Percentiles rank a stretch among this genome's conserved stretches.
These are phyloP conservation scores for Cyphomyrus plagiostoma DNA, from an alignment of 2,113 vertebrate genomes.

Conservation along the genomic window DNA sequence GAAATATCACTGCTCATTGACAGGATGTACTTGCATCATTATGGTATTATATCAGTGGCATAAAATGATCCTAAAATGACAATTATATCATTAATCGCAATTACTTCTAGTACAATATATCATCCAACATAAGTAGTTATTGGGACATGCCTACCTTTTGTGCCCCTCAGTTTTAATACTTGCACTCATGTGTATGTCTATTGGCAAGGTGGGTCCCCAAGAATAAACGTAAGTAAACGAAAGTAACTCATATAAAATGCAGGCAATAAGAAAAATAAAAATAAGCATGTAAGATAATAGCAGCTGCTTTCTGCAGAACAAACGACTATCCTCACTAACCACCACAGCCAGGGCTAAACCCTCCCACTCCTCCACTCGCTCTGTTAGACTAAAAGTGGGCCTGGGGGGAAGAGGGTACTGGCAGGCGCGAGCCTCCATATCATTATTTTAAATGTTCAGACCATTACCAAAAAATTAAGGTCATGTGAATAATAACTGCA, in stretches of 20 bases:
- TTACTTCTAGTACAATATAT: background rate
- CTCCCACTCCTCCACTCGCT: background rate
- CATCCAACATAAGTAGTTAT: background rate
- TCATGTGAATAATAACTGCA: slow-evolving; percentile 60
- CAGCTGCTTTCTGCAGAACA: background rate
- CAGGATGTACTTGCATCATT: background rate
- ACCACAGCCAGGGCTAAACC: background rate
- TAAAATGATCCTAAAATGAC: background rate
- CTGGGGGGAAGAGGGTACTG: slow-evolving; percentile 10
- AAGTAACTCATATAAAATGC: background rate
- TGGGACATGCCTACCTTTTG: background rate
- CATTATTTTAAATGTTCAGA: slow-evolving; percentile 18
- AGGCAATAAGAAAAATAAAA: background rate
- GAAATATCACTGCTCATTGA: background rate
- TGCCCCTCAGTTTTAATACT: background rate
- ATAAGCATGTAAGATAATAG: background rate
- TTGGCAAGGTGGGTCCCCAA: background rate
- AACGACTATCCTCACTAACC: background rate
- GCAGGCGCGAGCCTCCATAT: slow-evolving; percentile 29
- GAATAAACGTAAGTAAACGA: too few species aligned
- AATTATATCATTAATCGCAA: background rate
- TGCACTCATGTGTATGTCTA: background rate
- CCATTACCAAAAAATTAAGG: slow-evolving; percentile 43
- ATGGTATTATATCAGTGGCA: background rate
- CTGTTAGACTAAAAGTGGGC: background rate